phyloP scores from a whole-genome alignment of 2,888 invertebrate genomes.

The Lithophane ornitopus region DNA sequence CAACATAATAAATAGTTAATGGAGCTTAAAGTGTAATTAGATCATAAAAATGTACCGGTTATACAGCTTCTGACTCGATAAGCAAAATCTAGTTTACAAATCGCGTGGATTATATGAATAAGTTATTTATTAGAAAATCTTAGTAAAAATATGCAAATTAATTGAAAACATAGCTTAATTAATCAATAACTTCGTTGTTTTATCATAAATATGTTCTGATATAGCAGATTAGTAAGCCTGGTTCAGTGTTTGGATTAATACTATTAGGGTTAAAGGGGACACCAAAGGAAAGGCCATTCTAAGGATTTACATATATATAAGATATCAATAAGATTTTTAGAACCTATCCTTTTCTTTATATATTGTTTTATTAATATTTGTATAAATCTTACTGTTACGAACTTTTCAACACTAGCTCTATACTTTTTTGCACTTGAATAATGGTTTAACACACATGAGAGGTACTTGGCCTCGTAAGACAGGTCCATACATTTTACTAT shows the following conservation, averaged over 20 bases:
- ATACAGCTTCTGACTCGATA: conserved; percentile 40
- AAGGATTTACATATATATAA: background rate
- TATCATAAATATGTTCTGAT: conserved; percentile 6
- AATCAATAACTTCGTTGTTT: conserved; percentile 13
- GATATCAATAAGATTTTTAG: background rate
- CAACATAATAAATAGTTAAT: conserved; percentile 36
- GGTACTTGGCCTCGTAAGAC: conserved; percentile 3
- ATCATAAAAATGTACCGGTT: conserved; percentile 54
- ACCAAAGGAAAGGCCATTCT: background rate
- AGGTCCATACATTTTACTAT: background rate
- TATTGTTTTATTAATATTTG: background rate
- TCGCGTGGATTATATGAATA: conserved; percentile 15
- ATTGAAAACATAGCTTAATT: conserved; percentile 13
- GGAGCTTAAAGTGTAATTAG: conserved; percentile 49
- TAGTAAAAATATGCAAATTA: conserved; percentile 32
- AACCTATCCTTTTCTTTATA: background rate
- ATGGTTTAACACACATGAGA: background rate
- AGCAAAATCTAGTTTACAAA: conserved; percentile 44
- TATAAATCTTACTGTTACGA: background rate
- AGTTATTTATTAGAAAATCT: conserved; percentile 6
- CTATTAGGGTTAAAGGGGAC: background rate
- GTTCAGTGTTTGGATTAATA: background rate
- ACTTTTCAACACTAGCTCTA: background rate
- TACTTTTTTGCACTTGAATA: background rate
- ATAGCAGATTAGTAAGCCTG: background rate